phyloP scores from a whole-genome alignment of 2,888 invertebrate species.

The Acanthoscelides obtectus region DNA sequence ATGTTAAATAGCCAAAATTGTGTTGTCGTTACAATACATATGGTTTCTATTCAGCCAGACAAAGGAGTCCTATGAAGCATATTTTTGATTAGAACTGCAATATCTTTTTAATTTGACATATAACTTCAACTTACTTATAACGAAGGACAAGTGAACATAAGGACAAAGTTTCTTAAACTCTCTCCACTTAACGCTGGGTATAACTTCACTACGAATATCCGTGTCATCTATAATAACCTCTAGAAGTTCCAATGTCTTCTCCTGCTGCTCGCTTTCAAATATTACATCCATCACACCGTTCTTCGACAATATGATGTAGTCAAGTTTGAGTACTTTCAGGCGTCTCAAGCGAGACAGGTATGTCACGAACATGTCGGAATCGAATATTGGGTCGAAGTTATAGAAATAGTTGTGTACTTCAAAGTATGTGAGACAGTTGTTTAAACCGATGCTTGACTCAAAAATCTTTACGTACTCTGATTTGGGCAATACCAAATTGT shows the following conservation, averaged over 20 bases:
- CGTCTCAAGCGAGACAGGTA: slow-evolving; percentile 43
- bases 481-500: slow-evolving; percentile 47
- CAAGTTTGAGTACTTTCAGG: slow-evolving; percentile 44
- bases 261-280: slow-evolving; percentile 36
- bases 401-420: slow-evolving; percentile 49
- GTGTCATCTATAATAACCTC: slow-evolving; percentile 47
- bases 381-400: slow-evolving; percentile 38
- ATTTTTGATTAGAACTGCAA: neutral
- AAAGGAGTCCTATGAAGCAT: neutral
- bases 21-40: no score
- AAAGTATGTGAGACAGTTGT: slow-evolving; percentile 40
- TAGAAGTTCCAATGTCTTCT: slow-evolving; percentile 39
- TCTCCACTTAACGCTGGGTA: slow-evolving; percentile 46
- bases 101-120: neutral
- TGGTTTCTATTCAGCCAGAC: neutral
- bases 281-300: slow-evolving; percentile 45
- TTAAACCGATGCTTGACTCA: slow-evolving; percentile 42
- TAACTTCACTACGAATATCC: slow-evolving; percentile 44
- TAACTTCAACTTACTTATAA: slow-evolving; percentile 20
- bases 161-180: slow-evolving; percentile 44
- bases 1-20: no score
- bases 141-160: slow-evolving; percentile 41
- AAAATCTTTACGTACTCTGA: slow-evolving; percentile 46
- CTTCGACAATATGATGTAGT: slow-evolving; percentile 47
- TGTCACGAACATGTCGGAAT: slow-evolving; percentile 28